These are phyloP conservation scores for Odontamblyopus rebecca DNA, from an alignment of 2,797 vertebrate genomes.

Conservation along the genomic window DNA sequence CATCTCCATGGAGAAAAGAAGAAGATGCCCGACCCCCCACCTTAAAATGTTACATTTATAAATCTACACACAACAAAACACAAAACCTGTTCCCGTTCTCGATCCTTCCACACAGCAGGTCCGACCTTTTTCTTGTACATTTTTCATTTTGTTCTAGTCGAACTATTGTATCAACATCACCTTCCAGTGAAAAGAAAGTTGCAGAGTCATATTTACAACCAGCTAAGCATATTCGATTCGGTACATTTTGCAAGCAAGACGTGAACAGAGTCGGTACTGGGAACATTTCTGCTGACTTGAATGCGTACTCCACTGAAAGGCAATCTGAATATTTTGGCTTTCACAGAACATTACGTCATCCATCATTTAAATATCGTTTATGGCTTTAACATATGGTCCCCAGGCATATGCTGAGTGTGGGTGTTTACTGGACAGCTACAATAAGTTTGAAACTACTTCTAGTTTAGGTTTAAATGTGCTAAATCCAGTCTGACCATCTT, in stretches of 20 bases:
- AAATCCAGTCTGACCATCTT: neutral
- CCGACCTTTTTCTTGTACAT: neutral
- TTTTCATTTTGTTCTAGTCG: neutral
- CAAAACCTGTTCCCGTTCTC: no score
- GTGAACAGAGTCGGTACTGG: neutral
- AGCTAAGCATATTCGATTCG: neutral
- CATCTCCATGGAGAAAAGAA: no score
- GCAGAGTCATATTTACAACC: neutral
- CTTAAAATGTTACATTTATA: no score
- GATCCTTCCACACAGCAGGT: no score
- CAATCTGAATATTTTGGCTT: slow-evolving; percentile 4
- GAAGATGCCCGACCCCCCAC: no score
- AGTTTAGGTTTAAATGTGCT: neutral
- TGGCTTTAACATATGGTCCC: neutral
- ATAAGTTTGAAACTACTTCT: neutral
- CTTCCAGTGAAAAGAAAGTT: neutral
- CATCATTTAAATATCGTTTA: slow-evolving; percentile 8
- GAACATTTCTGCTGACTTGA: slow-evolving; percentile 1
- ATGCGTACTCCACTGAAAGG: neutral
- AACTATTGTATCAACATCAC: neutral
- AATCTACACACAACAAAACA: no score
- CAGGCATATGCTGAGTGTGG: neutral
- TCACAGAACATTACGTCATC: neutral
- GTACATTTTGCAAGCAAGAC: neutral
- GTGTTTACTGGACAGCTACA: neutral